Percentiles rank a stretch among this genome's conserved stretches.
phyloP scores from a whole-genome alignment of 1,140 invertebrate genomes.

The Drosophila bipectinata region DNA sequence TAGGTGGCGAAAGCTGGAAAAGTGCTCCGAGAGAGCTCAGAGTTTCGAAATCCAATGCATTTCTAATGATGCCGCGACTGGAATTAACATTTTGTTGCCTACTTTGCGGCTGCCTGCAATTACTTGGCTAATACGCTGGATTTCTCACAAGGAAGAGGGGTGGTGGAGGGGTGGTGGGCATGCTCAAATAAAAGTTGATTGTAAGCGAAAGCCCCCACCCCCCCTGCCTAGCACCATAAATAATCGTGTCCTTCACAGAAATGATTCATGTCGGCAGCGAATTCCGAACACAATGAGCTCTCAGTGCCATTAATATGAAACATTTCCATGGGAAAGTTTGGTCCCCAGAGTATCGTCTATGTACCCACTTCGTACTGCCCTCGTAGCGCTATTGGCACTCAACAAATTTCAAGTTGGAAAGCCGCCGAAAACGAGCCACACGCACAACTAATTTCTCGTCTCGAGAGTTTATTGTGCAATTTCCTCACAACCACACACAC shows the following conservation, averaged over 20 bases:
- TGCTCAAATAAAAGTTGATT: too few species aligned
- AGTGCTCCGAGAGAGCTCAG: not conserved
- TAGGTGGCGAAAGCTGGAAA: not conserved
- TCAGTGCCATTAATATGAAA: slow-evolving; percentile 10
- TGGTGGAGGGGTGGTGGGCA: not conserved
- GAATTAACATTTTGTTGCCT: slow-evolving; percentile 58
- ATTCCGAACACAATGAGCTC: slow-evolving; percentile 13
- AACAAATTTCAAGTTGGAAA: slow-evolving; percentile 46
- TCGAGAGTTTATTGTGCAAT: slow-evolving; percentile 80
- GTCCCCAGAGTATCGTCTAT: not conserved
- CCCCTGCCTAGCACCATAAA: not conserved
- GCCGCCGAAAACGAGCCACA: slow-evolving; percentile 51
- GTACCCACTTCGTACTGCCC: not conserved
- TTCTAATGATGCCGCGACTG: slow-evolving; percentile 49
- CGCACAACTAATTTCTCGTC: slow-evolving; percentile 77
- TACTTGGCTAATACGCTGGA: slow-evolving; percentile 17
- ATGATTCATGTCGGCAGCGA: slow-evolving; percentile 3
- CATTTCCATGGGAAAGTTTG: slow-evolving; percentile 26
- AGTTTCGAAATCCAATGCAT: slow-evolving; percentile 61
- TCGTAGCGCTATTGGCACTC: slow-evolving; percentile 44
- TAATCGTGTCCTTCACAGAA: not conserved
- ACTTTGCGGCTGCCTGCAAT: slow-evolving; percentile 46
- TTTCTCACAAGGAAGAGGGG: not conserved
- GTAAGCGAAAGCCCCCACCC: not conserved
- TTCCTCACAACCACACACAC: slow-evolving; percentile 50